Evolutionary conservation across 2,888 invertebrate species (phyloP).

Genomic region (Drosophila mettleri): DNA sequence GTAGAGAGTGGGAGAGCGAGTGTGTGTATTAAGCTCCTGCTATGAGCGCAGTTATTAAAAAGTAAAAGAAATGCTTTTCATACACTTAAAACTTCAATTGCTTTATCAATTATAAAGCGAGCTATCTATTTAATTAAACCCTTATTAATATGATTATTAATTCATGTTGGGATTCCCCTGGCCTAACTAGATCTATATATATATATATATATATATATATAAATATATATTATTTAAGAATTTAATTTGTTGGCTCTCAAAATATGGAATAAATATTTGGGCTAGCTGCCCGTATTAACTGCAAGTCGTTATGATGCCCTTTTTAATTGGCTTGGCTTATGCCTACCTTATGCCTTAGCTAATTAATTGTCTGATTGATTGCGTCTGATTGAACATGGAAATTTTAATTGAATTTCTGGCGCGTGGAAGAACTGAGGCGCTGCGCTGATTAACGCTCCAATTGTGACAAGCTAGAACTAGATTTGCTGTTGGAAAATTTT

Average conservation of each 20-base stretch:
- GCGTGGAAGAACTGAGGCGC: constrained; percentile 10
- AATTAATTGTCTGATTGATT: constrained; percentile 7
- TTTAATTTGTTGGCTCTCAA: background rate
- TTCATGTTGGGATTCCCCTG: background rate
- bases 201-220: background rate
- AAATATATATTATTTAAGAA: background rate
- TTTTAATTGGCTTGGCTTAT: constrained; percentile 7
- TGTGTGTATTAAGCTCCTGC: background rate
- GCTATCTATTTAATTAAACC: background rate
- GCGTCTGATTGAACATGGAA: constrained; percentile 10
- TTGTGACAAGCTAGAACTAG: constrained; percentile 57
- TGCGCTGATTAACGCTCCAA: constrained; percentile 66
- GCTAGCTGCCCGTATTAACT: background rate
- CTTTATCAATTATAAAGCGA: background rate
- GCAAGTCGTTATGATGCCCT: background rate
- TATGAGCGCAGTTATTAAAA: background rate
- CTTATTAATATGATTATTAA: background rate
- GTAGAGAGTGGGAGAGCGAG: background rate
- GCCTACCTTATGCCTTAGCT: background rate
- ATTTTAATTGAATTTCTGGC: constrained; percentile 48
- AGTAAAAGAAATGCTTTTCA: background rate
- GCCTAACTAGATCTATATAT: background rate
- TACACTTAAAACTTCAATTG: background rate
- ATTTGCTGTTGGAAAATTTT: constrained; percentile 20
- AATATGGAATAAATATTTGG: background rate